phyloP scores from a whole-genome alignment of 2,113 vertebrate species.

The Leuciscus idus region DNA sequence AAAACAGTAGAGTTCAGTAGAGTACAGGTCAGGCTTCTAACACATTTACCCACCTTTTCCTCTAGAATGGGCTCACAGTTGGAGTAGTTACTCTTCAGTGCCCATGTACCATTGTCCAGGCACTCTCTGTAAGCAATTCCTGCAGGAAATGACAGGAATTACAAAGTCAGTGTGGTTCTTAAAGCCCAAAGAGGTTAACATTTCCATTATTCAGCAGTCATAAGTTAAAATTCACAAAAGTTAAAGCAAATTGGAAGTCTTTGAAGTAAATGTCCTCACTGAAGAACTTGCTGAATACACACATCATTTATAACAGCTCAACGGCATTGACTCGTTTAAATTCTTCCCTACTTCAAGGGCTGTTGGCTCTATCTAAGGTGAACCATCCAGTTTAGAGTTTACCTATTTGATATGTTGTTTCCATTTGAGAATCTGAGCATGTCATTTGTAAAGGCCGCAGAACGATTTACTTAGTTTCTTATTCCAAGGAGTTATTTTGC shows the following conservation, averaged over 20 bases:
- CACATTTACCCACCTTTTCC: slow-evolving; percentile 84
- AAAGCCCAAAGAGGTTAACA: neutral
- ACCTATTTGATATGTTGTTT: slow-evolving; percentile 20
- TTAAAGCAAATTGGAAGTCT: neutral
- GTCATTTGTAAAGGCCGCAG: slow-evolving; percentile 39
- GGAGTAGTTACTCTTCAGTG: slow-evolving; percentile 93
- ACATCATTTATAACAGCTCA: neutral
- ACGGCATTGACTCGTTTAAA: neutral
- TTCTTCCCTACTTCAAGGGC: neutral
- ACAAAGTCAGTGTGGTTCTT: neutral
- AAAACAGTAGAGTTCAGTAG: too few relatives aligned
- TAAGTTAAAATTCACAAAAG: neutral
- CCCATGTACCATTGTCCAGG: slow-evolving; percentile 95
- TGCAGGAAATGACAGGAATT: slow-evolving; percentile 62
- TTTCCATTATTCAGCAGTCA: neutral
- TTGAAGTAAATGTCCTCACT: neutral
- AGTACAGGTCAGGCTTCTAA: neutral
- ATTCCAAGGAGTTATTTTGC: slow-evolving; percentile 62
- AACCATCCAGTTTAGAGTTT: slow-evolving; percentile 53
- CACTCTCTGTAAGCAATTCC: slow-evolving; percentile 94
- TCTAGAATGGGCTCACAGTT: slow-evolving; percentile 94
- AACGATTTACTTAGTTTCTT: slow-evolving; percentile 65
- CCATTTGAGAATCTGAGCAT: slow-evolving; percentile 42
- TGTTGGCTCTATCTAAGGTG: neutral
- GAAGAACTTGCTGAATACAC: neutral